phyloP scores from a whole-genome alignment of 2,113 vertebrate species.

The Hoplias malabaricus region DNA sequence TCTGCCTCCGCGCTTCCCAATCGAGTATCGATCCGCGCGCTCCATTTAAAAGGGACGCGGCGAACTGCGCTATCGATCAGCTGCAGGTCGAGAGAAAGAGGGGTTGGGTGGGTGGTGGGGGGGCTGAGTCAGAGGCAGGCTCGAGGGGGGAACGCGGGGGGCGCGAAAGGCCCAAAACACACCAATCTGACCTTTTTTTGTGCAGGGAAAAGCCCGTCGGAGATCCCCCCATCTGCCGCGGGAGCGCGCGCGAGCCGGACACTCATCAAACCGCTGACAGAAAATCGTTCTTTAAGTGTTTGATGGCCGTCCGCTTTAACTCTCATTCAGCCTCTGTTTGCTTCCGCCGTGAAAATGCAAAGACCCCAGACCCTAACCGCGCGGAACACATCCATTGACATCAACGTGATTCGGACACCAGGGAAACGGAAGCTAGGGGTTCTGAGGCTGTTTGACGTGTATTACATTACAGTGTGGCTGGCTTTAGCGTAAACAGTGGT shows the following conservation, averaged over 20 bases:
- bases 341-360: conserved; percentile 18
- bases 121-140: too few relatives aligned
- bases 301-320: conserved; percentile 46
- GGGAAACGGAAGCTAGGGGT: neutral
- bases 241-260: conserved; percentile 34
- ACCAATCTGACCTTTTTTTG: conserved; percentile 47
- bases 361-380: conserved; percentile 3
- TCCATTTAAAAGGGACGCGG: conserved; percentile 73
- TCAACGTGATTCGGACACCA: neutral
- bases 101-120: too few relatives aligned
- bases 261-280: conserved; percentile 50
- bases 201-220: conserved; percentile 28
- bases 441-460: neutral
- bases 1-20: conserved; percentile 68
- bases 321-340: conserved; percentile 21
- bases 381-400: neutral
- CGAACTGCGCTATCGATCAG: conserved; percentile 73
- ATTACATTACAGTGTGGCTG: neutral
- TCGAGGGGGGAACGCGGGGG: conserved; percentile 14
- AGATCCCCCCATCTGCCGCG: conserved; percentile 45
- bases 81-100: conserved; percentile 65
- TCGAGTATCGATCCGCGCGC: conserved; percentile 73
- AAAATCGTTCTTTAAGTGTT: conserved; percentile 54
- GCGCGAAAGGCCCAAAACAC: conserved; percentile 39
- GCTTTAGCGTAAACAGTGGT: too few relatives aligned